These are phyloP conservation scores for Calliphora vomitoria DNA, from an alignment of 2,888 invertebrate species.

Conservation along the genomic window DNA sequence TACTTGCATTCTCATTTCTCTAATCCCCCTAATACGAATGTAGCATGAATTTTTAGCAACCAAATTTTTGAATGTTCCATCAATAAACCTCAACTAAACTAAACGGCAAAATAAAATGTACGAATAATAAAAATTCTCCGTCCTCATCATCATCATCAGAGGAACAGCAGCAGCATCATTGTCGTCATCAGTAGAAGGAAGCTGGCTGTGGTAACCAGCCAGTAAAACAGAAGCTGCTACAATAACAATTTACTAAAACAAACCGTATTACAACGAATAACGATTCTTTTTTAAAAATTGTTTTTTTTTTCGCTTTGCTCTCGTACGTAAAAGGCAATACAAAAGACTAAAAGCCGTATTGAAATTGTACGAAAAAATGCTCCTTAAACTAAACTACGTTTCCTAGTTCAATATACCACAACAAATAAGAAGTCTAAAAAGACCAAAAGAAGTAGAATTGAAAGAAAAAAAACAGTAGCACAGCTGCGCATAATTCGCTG, in stretches of 20 bases:
- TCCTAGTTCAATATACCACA: conserved; percentile 49
- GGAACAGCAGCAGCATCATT: conserved; percentile 13
- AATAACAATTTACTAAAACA: conserved; percentile 73
- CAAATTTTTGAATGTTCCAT: conserved; percentile 68
- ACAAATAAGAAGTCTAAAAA: conserved; percentile 31
- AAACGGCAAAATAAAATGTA: conserved; percentile 22
- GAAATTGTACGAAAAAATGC: conserved; percentile 57
- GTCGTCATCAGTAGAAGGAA: conserved; percentile 14
- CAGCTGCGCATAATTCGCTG: conserved; percentile 74
- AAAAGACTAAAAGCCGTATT: conserved; percentile 73
- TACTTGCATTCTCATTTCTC: background rate
- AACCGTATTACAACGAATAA: conserved; percentile 68
- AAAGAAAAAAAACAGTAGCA: conserved; percentile 65
- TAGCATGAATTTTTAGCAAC: conserved; percentile 7
- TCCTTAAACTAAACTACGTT: conserved; percentile 62
- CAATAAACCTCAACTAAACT: conserved; percentile 55
- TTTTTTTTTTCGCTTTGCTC: conserved; percentile 6
- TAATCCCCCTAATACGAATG: conserved; percentile 2
- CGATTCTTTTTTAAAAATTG: conserved; percentile 37
- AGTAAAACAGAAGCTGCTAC: conserved; percentile 70
- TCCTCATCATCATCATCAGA: conserved; percentile 62
- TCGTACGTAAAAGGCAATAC: conserved; percentile 71
- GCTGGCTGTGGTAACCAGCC: conserved; percentile 22
- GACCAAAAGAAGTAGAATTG: conserved; percentile 18
- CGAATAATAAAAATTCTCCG: conserved; percentile 46